Conservation (phyloP, 92 coral and sea anemone genomes). For the Parazoanthus swiftii region DNA sequence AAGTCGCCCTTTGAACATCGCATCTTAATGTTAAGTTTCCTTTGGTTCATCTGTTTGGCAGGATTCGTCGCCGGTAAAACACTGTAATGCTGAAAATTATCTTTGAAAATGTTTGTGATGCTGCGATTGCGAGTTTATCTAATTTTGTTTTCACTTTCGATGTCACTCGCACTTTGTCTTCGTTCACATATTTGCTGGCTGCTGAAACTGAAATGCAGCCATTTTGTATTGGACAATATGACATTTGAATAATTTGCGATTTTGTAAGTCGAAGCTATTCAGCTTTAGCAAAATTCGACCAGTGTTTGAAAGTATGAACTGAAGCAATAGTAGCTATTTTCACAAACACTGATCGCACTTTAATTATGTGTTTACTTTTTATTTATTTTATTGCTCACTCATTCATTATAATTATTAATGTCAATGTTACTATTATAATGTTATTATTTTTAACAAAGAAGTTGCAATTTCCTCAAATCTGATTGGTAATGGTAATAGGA, state of each 20-base stretch:
- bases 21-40: neutral
- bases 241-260: neutral
- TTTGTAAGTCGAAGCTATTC: neutral
- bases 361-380: too few relatives aligned
- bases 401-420: too few relatives aligned
- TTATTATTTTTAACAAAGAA: too few relatives aligned
- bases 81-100: neutral
- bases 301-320: neutral
- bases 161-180: neutral
- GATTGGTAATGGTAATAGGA: too few relatives aligned
- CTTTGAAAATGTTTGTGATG: too few relatives aligned
- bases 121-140: neutral
- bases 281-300: neutral
- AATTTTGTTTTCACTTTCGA: too few relatives aligned
- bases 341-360: too few relatives aligned
- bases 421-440: too few relatives aligned
- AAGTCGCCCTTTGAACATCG: neutral
- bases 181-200: neutral
- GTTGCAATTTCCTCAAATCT: too few relatives aligned
- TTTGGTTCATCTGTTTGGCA: neutral
- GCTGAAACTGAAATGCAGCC: neutral
- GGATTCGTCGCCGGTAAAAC: neutral
- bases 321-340: too few relatives aligned
- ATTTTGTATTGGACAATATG: neutral
- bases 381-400: too few relatives aligned